Evolutionary conservation across 2,888 invertebrate genomes (phyloP), one percentile per base, ranked within the genome.

Genomic region (Yponomeuta sedellus): DNA sequence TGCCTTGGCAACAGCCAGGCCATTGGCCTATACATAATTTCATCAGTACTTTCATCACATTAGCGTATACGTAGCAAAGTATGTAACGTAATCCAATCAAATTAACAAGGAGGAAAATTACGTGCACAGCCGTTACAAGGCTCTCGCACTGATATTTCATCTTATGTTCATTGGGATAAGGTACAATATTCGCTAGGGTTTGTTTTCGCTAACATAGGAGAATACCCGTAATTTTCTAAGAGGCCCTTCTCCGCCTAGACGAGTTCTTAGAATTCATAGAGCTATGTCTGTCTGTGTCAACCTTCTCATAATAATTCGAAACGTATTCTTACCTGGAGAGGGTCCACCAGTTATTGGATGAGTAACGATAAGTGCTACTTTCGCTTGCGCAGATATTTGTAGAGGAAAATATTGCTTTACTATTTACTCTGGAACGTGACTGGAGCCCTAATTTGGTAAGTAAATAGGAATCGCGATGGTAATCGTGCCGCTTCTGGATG

Each of bases 341-440:
- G 22, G 22, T 59, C 34, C 34, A 34, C 57, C 57, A 57, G 19
- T 59, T 59, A 59, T 19, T 59, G 44, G 16, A 68, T 68, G 66
- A 68, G 64, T 67, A 67, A 68, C 68, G 67, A 68, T 68, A 68
- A 68, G 67, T 67, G 68, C 66, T 66, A 39, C 57, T 59, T 59
- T 59, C 19, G 20, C 59, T 59, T 22, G 59, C 59, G 22, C n/a
- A 20, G 11, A 20, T 59, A 12, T 20, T 59, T 25, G 25, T 59
- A 59, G 59, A 25, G 11, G 25, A 59, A 59, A 59, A 59, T 59
- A 59, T 59, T 59, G 25, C 20, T 59, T 25, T 25, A 59, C 25
- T 59, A 59, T 59, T 59, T 22, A 59, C 59, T 4, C 25, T 22
- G 11, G 59, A 20, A 59, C 59, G 59, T 59, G 59, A 59, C 59